Conservation (phyloP, 2,888 invertebrate species). For the Neuroscelio doddi region DNA sequence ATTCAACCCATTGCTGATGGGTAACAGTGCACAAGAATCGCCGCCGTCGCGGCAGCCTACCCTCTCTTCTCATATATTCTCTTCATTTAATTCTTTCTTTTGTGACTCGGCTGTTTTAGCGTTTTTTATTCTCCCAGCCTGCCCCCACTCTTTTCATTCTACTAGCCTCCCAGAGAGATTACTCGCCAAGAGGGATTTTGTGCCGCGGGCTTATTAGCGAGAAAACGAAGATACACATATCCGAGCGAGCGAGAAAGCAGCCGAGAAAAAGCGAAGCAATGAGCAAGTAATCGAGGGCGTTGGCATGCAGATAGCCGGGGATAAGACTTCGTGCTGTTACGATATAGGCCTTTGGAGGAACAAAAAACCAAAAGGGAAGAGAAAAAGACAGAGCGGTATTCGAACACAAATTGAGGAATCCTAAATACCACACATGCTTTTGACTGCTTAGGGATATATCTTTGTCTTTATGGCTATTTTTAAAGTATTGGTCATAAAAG, state of each 20-base stretch:
- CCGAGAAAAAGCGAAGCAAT: constrained; percentile 12
- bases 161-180: constrained; percentile 46
- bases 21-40: neutral
- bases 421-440: neutral
- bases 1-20: constrained; percentile 8
- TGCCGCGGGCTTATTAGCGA: constrained; percentile 60
- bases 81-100: constrained; percentile 66
- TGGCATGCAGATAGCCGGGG: constrained; percentile 25
- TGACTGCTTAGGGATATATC: neutral
- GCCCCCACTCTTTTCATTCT: constrained; percentile 35
- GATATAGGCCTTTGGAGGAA: constrained; percentile 1
- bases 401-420: constrained; percentile 8
- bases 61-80: constrained; percentile 60
- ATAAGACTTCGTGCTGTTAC: constrained; percentile 1
- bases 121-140: constrained; percentile 64
- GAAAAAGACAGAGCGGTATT: neutral
- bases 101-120: constrained; percentile 69
- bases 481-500: neutral
- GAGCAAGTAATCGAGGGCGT: constrained; percentile 31
- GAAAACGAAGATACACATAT: constrained; percentile 42
- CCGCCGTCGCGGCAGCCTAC: constrained; percentile 10
- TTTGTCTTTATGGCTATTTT: neutral
- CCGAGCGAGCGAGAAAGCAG: constrained; percentile 22
- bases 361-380: constrained; percentile 4
- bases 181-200: constrained; percentile 41